These are phyloP conservation scores for Brachionichthys hirsutus DNA, from an alignment of 2,113 vertebrate genomes.

Conservation along the genomic window DNA sequence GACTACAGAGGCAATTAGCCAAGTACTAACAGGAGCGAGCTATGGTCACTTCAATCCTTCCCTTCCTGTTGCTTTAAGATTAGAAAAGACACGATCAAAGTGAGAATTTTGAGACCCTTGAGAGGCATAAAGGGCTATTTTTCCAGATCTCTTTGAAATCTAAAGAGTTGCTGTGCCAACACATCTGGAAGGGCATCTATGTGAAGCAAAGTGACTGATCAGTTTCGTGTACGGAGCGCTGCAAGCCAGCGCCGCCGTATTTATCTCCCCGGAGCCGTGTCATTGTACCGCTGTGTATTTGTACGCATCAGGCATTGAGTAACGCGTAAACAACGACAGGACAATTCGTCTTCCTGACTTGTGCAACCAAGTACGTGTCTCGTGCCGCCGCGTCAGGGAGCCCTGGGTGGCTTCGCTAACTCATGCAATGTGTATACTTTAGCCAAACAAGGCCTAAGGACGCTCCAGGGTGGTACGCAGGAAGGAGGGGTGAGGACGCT, in stretches of 20 bases:
- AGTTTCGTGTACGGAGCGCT: conserved; percentile 31
- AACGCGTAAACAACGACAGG: conserved; percentile 54
- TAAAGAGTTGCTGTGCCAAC: conserved; percentile 15
- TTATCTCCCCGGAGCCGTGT: conserved; percentile 47
- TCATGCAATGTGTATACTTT: conserved; percentile 73
- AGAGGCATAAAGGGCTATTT: conserved; percentile 16
- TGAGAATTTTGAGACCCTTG: conserved; percentile 23
- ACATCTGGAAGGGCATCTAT: conserved; percentile 52
- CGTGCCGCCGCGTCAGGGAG: conserved; percentile 63
- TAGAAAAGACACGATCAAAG: conserved; percentile 32
- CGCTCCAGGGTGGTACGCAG: conserved; percentile 70
- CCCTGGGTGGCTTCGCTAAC: conserved; percentile 73
- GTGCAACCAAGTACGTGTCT: conserved; percentile 57
- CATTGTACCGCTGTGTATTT: conserved; percentile 32
- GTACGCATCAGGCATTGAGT: conserved; percentile 51
- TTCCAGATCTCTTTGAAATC: conserved; percentile 14
- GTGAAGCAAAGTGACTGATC: conserved; percentile 36
- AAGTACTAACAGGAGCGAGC: conserved; percentile 35
- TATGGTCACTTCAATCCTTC: conserved; percentile 39
- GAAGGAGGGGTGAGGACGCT: conserved; percentile 60
- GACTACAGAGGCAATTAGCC: conserved; percentile 42
- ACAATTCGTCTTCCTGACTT: conserved; percentile 55
- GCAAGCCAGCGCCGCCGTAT: conserved; percentile 29
- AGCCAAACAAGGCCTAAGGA: conserved; percentile 73
- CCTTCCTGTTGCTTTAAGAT: conserved; percentile 21